Base-by-base conservation (phyloP, 2,888 invertebrate species). In the Cenopis cana region DNA sequence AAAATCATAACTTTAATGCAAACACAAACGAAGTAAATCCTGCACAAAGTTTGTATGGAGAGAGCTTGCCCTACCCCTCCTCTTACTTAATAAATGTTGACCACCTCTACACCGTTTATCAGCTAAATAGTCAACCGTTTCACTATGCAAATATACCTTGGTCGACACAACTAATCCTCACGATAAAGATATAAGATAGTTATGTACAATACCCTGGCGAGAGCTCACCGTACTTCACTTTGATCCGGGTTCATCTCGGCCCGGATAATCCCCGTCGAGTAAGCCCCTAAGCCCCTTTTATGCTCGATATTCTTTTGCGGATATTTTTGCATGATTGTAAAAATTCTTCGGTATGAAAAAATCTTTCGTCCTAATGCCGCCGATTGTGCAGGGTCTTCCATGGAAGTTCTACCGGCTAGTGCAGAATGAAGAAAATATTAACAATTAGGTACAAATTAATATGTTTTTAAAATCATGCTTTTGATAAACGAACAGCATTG, bases 181-280 rank as follows among this genome's bases (percentile, higher is more conserved):
- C 20, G 57, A 67, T 59, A 36, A 29, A 49, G 54, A 29, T 54
- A 29, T n/a, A 41, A 41, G 54, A 24, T 56, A 49, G 52, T 60
- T 12, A 29, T 38, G n/a, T 29, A 33, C 3, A 17, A 46, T 20
- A 54, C 29, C 18, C 36, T 24, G 38, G 36, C n/a, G 24, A 38
- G 11, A 55, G 61, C 20, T 29, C 18, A 55, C 61, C 61, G 41
- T 54, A 55, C 54, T 69, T 61, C 55, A 55, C 61, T 61, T 55
- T 61, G 68, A 68, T 68, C 68, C 50, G 69, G 57, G 56, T 56
- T 50, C 64, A 29, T 33, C 61, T 18, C 17, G 20, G 57, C 50
- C 57, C 41, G 64, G 69, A 57, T 69, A 57, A 69, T 64, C 68
- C 59, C 29, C 33, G 18, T 49, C 46, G 60, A 50, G 46, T 46